phyloP scores from a whole-genome alignment of 2,888 invertebrate genomes.

The Adelphocoris suturalis region DNA sequence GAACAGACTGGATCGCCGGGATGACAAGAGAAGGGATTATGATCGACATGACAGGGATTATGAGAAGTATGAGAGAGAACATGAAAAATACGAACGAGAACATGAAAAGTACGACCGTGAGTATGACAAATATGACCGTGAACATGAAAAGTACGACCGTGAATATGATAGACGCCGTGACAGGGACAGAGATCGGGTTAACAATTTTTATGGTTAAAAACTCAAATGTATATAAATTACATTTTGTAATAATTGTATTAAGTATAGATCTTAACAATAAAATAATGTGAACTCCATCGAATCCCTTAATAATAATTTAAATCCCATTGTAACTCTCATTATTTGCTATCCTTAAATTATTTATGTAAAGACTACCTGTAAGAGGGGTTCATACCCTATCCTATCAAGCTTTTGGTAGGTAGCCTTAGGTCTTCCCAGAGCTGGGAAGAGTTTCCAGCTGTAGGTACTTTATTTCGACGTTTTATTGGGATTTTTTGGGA shows the following conservation, averaged over 20 bases:
- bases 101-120: conserved; percentile 44
- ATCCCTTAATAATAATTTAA: too few species aligned
- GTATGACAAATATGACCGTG: conserved; percentile 29
- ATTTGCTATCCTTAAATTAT: too few species aligned
- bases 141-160: conserved; percentile 43
- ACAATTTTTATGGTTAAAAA: conserved; percentile 55
- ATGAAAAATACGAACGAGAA: background rate
- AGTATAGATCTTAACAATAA: background rate
- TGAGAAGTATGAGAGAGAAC: conserved; percentile 18
- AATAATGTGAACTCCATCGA: too few species aligned
- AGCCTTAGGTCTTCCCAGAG: too few species aligned
- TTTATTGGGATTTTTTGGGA: too few species aligned
- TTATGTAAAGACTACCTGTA: too few species aligned
- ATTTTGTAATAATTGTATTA: background rate
- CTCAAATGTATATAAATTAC: background rate
- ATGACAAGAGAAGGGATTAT: conserved; percentile 23
- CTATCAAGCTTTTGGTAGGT: too few species aligned
- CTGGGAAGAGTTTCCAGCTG: too few species aligned
- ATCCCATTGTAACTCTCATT: too few species aligned
- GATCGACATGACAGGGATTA: conserved; percentile 50
- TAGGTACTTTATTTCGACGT: too few species aligned
- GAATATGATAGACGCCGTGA: conserved; percentile 65
- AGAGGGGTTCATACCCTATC: too few species aligned
- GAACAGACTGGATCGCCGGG: conserved; percentile 21
- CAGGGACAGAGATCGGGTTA: conserved; percentile 47